Conservation (phyloP, 2,797 vertebrate genomes). For the Arrhamphus sclerolepis region DNA sequence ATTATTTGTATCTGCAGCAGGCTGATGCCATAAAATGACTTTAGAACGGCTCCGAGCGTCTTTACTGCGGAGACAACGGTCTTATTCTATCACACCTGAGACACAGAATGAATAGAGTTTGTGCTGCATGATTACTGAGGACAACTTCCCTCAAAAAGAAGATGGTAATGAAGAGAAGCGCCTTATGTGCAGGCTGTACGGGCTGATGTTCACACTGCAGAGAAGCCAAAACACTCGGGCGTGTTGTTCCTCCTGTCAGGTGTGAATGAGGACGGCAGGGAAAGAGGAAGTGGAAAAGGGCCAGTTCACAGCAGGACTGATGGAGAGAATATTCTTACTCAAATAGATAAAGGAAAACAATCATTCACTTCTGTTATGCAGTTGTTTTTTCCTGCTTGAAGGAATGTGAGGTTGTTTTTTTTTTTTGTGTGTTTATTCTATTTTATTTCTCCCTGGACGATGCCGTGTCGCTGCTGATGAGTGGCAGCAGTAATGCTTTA, state of each 20-base stretch:
- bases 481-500: constrained; percentile 27
- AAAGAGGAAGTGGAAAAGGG: constrained; percentile 23
- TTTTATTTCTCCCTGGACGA: constrained; percentile 5
- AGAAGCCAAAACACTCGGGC: constrained; percentile 30
- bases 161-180: constrained; percentile 61
- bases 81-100: constrained; percentile 39
- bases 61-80: constrained; percentile 2
- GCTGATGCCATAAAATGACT: constrained; percentile 17
- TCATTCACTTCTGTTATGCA: constrained; percentile 24
- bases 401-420: constrained; percentile 16
- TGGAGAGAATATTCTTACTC: constrained; percentile 16
- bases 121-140: constrained; percentile 58
- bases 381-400: constrained; percentile 26
- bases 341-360: constrained; percentile 26
- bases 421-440: not conserved
- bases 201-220: constrained; percentile 31
- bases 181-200: constrained; percentile 33
- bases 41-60: constrained; percentile 6
- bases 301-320: constrained; percentile 30
- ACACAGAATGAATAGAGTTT: constrained; percentile 59
- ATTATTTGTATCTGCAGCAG: constrained; percentile 5
- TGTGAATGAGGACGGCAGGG: constrained; percentile 22
- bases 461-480: constrained; percentile 8
- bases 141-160: constrained; percentile 36
- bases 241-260: constrained; percentile 60